phyloP scores from a whole-genome alignment of 1,140 invertebrate genomes.

The Belonocnema kinseyi region DNA sequence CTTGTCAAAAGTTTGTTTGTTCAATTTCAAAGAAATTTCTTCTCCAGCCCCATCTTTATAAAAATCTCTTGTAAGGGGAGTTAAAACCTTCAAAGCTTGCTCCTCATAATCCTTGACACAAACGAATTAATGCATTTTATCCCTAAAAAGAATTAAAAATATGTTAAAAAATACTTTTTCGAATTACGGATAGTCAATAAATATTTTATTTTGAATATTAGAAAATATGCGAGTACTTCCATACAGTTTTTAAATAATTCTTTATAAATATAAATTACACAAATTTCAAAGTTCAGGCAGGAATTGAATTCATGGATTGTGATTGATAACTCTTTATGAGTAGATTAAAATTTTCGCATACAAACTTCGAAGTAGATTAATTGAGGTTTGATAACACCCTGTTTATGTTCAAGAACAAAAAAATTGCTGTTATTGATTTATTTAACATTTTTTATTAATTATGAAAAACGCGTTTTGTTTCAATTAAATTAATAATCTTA shows the following conservation, averaged over 20 bases:
- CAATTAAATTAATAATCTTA: no score
- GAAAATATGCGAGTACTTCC: no score
- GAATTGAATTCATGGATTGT: no score
- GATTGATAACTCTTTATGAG: no score
- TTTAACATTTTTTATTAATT: background rate
- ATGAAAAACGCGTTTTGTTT: no score
- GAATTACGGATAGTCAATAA: background rate
- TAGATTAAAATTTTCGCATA: no score
- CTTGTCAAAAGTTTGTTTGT: conserved; percentile 87
- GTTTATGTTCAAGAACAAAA: background rate
- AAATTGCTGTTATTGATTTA: background rate
- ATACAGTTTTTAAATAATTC: no score
- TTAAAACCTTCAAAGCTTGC: conserved; percentile 80
- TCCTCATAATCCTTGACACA: conserved; percentile 89
- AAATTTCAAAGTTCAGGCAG: no score
- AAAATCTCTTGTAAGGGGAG: conserved; percentile 86
- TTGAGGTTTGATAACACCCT: no score
- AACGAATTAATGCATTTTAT: conserved; percentile 77
- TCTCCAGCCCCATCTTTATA: conserved; percentile 92
- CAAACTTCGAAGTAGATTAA: no score
- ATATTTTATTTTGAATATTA: background rate
- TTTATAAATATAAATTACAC: no score
- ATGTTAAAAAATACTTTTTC: background rate
- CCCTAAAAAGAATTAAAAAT: background rate
- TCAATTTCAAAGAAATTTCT: conserved; percentile 86